Evolutionary conservation across 2,888 invertebrate genomes (phyloP), one percentile per base, ranked within the genome.

Genomic region (Thecocarcelia acutangulata): DNA sequence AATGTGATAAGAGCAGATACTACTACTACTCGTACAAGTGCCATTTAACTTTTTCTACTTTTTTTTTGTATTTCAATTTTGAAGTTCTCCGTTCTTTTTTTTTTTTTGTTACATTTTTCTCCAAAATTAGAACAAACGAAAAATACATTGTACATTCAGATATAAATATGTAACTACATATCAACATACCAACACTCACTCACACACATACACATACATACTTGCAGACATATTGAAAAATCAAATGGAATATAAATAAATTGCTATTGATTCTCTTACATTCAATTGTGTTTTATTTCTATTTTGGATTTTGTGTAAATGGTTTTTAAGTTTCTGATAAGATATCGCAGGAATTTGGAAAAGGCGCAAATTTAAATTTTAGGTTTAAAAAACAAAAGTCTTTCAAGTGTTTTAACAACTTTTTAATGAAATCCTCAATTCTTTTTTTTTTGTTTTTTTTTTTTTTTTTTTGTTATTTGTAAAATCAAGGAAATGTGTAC

Each of bases 1-100:
- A 66, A 37, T 70, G 59, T 33, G 70, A 66, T 70, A 72, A 72
- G 70, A 52, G 58, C 66, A 17, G 42, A 61, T 42, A 44, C 28
- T 28, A 13, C 12, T 40, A 40, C n/a, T n/a, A n/a, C n/a, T n/a
- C n/a, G 40, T 13, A 42, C 61, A 13, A 56, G 37, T 44, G 24
- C 42, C 9, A 33, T 50, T 52, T 52, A 50, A 61, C 40, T 11
- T 11, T 21, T 4, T 40, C 15, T 19, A 15, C 37, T 33, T 33
- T 64, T 33, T 64, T 48, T 9, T 19, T 50, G 33, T 13, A 21
- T 40, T 46, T 46, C 3, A 33, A 19, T n/a, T 69, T 69, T 50
- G 13, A 2, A 21, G 42, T 19, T 40, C 40, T 21, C 13, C 63
- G 5, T 24, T 24, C 5, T n/a, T 44, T 73, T 8, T 61, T 52